phyloP scores from a whole-genome alignment of 2,797 vertebrate genomes.

The Trematomus bernacchii region DNA sequence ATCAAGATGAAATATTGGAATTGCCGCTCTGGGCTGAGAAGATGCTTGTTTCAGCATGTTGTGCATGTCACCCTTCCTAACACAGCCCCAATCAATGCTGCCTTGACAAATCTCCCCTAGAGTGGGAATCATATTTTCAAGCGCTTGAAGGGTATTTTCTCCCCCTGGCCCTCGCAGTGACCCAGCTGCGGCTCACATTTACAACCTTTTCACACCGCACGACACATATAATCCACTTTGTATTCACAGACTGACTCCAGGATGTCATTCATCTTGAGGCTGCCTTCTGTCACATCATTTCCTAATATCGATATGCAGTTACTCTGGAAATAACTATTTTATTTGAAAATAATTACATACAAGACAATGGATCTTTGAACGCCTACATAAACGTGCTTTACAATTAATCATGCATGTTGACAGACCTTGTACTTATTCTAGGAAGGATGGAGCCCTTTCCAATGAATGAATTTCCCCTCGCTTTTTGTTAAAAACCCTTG shows the following conservation, averaged over 20 bases:
- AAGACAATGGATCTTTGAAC: neutral
- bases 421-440: neutral
- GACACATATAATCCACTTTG: conserved; percentile 51
- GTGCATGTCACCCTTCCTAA: conserved; percentile 74
- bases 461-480: neutral
- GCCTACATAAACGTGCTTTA: neutral
- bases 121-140: conserved; percentile 75
- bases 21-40: conserved; percentile 67
- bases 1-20: conserved; percentile 82
- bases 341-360: neutral
- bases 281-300: conserved; percentile 1
- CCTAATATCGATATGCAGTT: neutral
- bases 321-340: neutral
- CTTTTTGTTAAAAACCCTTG: no score
- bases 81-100: conserved; percentile 75
- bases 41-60: conserved; percentile 86
- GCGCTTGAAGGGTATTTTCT: conserved; percentile 72
- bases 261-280: conserved; percentile 28
- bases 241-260: conserved; percentile 46
- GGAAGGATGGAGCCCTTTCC: neutral
- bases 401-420: neutral
- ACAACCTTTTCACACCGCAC: conserved; percentile 48
- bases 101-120: conserved; percentile 75
- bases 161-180: conserved; percentile 49
- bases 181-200: conserved; percentile 50